These are phyloP conservation scores for Cylindroiulus punctatus DNA, from an alignment of 2,888 invertebrate species.

Conservation along the genomic window DNA sequence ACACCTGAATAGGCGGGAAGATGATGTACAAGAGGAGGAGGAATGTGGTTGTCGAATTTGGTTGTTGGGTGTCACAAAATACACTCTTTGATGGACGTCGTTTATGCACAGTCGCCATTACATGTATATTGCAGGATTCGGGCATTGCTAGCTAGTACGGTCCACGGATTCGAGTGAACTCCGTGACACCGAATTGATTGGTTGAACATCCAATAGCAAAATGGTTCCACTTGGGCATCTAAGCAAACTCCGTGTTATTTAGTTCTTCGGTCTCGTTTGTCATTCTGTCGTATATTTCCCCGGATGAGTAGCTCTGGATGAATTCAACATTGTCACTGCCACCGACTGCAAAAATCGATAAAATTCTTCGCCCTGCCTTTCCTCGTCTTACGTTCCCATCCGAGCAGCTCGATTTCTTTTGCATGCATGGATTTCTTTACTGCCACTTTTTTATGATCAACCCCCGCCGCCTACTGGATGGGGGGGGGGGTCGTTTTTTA, in stretches of 20 bases:
- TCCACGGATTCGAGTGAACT: not conserved
- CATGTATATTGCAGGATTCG: too few species aligned
- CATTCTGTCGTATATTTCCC: slow-evolving; percentile 39
- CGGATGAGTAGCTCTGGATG: slow-evolving; percentile 45
- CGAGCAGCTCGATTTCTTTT: slow-evolving; percentile 30
- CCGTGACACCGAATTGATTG: slow-evolving; percentile 22
- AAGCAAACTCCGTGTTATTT: slow-evolving; percentile 47
- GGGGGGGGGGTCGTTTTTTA: not conserved
- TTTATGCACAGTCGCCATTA: too few species aligned
- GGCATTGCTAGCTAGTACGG: not conserved
- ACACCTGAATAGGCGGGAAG: too few species aligned
- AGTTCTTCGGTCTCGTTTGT: slow-evolving; percentile 47
- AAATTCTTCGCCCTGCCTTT: slow-evolving; percentile 27
- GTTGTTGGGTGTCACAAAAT: too few species aligned
- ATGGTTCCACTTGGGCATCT: slow-evolving; percentile 40
- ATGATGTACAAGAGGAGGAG: too few species aligned
- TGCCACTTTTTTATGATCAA: slow-evolving; percentile 33
- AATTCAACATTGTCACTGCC: slow-evolving; percentile 47
- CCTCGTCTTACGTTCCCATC: slow-evolving; percentile 8
- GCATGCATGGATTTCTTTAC: slow-evolving; percentile 24
- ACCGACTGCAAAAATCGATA: slow-evolving; percentile 47
- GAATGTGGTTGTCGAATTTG: too few species aligned
- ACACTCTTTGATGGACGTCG: too few species aligned
- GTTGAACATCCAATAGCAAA: slow-evolving; percentile 42
- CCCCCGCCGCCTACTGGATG: not conserved